Evolutionary conservation across 1,140 invertebrate genomes (phyloP), one percentile per base, ranked within the genome.

Genomic region (Trypoxylus dichotomus): DNA sequence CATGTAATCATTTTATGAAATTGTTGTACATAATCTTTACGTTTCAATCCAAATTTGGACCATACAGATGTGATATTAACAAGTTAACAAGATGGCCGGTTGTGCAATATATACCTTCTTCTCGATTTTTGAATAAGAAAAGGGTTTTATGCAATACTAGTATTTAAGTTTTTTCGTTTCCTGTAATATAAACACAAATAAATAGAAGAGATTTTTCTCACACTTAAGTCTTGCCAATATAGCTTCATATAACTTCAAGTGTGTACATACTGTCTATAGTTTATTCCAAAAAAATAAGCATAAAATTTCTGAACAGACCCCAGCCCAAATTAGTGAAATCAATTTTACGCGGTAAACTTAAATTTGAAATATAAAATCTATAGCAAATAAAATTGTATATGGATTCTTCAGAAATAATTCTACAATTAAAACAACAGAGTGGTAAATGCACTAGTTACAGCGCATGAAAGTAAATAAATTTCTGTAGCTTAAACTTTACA

Each of bases 91-190:
- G 8, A 73, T 73, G 71, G 71, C 71, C 71, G 71, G 71, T 73
- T 19, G 71, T 73, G 71, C 71, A 73, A 73, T 73, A 37, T 29
- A 68, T 5, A 37, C 32, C 27, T 24, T 24, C 10, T n/a, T 21
- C n/a, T n/a, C 11, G 11, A 68, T 10, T 32, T 42, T 73, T 10
- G 8, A 63, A 24, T 19, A 19, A 27, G 21, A 63, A 13, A 47
- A 47, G 43, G 60, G 60, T 21, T 63, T 63, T 63, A 63, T 24
- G 60, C 60, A 63, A 63, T 63, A 63, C 10, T 63, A 63, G 60
- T 63, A 58, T 63, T 63, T 63, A 63, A 63, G 60, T 63, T 73
- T 5, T n/a, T 73, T n/a, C n/a, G n/a, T n/a, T 73, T 37, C n/a
- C 15, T 21, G 71, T 32, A 37, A 73, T 3, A 37, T 21, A 73